Base-by-base conservation (phyloP, 1,140 invertebrate species). In the Diplogasteroides magnus region DNA sequence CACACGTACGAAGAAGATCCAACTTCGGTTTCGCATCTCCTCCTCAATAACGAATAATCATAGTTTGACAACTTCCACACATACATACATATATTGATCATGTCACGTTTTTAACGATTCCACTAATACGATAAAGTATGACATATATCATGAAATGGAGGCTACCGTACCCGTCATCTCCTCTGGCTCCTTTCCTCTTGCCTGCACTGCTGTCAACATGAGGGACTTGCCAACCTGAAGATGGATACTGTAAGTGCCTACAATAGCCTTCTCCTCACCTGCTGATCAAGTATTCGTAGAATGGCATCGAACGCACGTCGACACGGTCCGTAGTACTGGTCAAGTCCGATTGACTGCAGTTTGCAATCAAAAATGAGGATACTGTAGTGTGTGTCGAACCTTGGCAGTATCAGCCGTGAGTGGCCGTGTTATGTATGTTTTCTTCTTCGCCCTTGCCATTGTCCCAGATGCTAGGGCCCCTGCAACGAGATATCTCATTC, bases 21-120 rank as follows among this genome's bases (percentile, higher is more conserved):
- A 99, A 93, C 80, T 95, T 90, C 0, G 95, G 93, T 83, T 98
- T 98, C n/a, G 93, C 87, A 83, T 98, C 96, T 0, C 94, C 93
- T 0, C 60, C 31, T 48, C 6, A 48, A 11, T 48, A 19, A n/a
- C n/a, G n/a, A n/a, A n/a, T n/a, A n/a, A n/a, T n/a, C n/a, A n/a
- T n/a, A n/a, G n/a, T n/a, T n/a, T n/a, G n/a, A n/a, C n/a, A n/a
- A n/a, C n/a, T n/a, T n/a, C n/a, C n/a, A n/a, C n/a, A n/a, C n/a
- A n/a, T n/a, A n/a, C n/a, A n/a, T n/a, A n/a, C n/a, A n/a, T n/a
- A n/a, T n/a, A n/a, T n/a, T n/a, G n/a, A n/a, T n/a, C n/a, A n/a
- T n/a, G n/a, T n/a, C n/a, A n/a, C n/a, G n/a, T n/a, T n/a, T n/a
- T n/a, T n/a, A n/a, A n/a, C n/a, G n/a, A n/a, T n/a, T n/a, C n/a